These are phyloP conservation scores for Myathropa florea DNA, from an alignment of 2,888 invertebrate species.

Conservation along the genomic window DNA sequence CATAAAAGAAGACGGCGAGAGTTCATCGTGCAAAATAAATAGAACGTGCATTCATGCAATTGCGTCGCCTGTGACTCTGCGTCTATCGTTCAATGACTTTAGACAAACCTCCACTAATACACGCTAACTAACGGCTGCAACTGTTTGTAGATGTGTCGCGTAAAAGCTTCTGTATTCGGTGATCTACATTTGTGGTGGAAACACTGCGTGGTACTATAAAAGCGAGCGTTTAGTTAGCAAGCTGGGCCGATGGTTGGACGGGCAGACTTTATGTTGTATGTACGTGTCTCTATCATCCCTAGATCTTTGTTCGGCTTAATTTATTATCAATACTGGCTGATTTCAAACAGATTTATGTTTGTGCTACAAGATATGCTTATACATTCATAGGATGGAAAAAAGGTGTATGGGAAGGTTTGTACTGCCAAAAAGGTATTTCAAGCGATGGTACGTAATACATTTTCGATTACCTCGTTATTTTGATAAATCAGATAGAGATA, in stretches of 20 bases:
- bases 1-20: conserved; percentile 49
- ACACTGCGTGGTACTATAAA: neutral
- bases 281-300: conserved; percentile 4
- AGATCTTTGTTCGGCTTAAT: conserved; percentile 33
- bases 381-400: too few relatives aligned
- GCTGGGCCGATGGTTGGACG: neutral
- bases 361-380: too few relatives aligned
- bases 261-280: neutral
- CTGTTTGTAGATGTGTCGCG: conserved; percentile 14
- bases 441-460: too few relatives aligned
- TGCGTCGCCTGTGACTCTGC: conserved; percentile 55
- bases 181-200: neutral
- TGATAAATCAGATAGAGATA: too few relatives aligned
- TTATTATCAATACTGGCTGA: conserved; percentile 44
- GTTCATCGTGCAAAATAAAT: conserved; percentile 69
- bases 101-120: conserved; percentile 27
- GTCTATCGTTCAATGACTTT: conserved; percentile 69
- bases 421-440: too few relatives aligned
- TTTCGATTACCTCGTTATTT: too few relatives aligned
- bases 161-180: conserved; percentile 30
- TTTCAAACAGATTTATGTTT: conserved; percentile 24
- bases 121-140: neutral
- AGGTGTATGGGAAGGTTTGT: too few relatives aligned
- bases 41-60: conserved; percentile 68
- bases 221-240: neutral